phyloP scores from a whole-genome alignment of 2,888 invertebrate species.

The Axea sp. region DNA sequence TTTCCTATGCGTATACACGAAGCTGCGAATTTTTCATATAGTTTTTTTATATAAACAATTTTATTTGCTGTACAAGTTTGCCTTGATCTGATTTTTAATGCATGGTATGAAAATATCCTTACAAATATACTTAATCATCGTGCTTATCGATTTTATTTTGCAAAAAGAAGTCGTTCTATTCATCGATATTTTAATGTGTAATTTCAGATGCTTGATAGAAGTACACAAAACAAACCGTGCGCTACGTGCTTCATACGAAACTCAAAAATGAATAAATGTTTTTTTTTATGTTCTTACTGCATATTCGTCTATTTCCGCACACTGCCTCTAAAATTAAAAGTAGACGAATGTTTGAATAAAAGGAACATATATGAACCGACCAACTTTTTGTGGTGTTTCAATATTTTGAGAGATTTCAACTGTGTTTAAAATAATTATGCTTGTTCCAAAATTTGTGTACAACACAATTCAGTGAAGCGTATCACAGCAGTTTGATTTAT shows the following conservation, averaged over 20 bases:
- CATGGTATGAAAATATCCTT: conserved; percentile 10
- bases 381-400: conserved; percentile 13
- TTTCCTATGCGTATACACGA: too few relatives aligned
- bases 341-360: conserved; percentile 4
- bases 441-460: too few relatives aligned
- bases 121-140: conserved; percentile 5
- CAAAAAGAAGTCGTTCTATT: conserved; percentile 4
- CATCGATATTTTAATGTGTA: conserved; percentile 10
- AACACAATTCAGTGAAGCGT: too few relatives aligned
- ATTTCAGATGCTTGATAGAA: conserved; percentile 15
- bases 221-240: conserved; percentile 4
- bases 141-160: conserved; percentile 6
- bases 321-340: conserved; percentile 13
- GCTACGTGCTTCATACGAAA: background rate
- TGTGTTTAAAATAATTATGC: conserved; percentile 3
- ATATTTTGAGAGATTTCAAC: conserved; percentile 6
- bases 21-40: too few relatives aligned
- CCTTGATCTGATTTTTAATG: too few relatives aligned
- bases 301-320: conserved; percentile 4
- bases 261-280: conserved; percentile 3
- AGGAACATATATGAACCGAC: background rate
- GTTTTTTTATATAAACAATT: too few relatives aligned
- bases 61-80: too few relatives aligned
- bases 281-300: conserved; percentile 6
- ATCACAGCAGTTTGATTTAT: too few relatives aligned